A percentile compares a stretch with the other conserved stretches of the same genome.
phyloP scores from a whole-genome alignment of 2,888 invertebrate genomes.

The Zaprionus lineosus region DNA sequence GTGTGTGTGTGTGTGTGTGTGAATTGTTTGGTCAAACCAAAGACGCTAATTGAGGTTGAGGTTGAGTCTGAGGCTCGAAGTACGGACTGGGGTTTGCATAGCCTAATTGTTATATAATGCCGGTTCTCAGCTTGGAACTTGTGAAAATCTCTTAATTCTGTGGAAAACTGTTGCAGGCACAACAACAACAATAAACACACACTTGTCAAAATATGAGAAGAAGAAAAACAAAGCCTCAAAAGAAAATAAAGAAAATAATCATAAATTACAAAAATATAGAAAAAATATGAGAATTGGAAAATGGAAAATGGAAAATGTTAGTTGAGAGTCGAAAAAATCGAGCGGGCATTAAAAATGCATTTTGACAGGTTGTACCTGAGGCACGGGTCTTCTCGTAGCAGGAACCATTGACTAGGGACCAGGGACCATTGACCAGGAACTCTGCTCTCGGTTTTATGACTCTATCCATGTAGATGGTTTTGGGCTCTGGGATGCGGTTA shows the following conservation, averaged over 20 bases:
- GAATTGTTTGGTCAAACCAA: conserved; percentile 42
- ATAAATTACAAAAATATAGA: conserved; percentile 5
- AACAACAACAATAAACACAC: conserved; percentile 53
- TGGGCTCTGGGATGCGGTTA: background rate
- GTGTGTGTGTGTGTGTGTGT: no score
- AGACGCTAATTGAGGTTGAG: conserved; percentile 72
- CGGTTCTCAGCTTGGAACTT: conserved; percentile 42
- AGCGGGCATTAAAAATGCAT: conserved; percentile 55
- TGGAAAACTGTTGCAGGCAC: conserved; percentile 18
- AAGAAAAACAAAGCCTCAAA: background rate
- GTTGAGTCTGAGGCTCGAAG: conserved; percentile 9
- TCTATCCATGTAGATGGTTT: conserved; percentile 19
- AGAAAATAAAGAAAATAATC: no score
- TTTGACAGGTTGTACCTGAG: conserved; percentile 57
- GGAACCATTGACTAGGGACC: background rate
- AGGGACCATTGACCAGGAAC: background rate
- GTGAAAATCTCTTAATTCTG: conserved; percentile 69
- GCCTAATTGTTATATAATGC: conserved; percentile 69
- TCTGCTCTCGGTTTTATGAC: conserved; percentile 26
- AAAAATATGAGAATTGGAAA: conserved; percentile 25
- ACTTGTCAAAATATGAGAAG: conserved; percentile 71
- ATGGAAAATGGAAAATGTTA: no score
- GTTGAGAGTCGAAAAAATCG: no score
- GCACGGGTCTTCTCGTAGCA: conserved; percentile 19
- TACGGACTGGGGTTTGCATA: conserved; percentile 53